Base-by-base conservation (phyloP, 2,888 invertebrate genomes). In the Oscheius sp. region DNA sequence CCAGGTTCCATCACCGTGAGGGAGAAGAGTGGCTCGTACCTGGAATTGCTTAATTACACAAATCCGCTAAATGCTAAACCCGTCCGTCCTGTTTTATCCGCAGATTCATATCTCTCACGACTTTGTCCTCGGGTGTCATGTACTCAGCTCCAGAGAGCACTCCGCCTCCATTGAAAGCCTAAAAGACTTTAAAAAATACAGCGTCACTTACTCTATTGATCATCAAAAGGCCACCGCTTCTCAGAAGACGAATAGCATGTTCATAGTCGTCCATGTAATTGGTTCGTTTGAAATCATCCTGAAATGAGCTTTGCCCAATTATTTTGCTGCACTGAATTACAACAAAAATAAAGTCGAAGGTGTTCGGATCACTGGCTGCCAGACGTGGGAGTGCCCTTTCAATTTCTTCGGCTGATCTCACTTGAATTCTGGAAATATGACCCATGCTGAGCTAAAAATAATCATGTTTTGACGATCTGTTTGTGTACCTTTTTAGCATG, bases 191-290 rank as follows among this genome's bases (percentile, higher is more conserved):
- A 37, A 72, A 2, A 37, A 37, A 70, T 4, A 11, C 13, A 11
- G 7, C 21, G 21, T 13, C 13, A 21, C 70, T 50, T 59, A 84
- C 85, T 76, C 90, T 90, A 77, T 90, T 90, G 57, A 90, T 80
- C 13, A 89, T 86, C 35, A 90, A 85, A 66, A 90, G 80, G 37
- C 90, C 90, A 13, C 90, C 89, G 68, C 84, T 79, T 50, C 89
- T 80, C 42, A 90, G 42, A 55, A 90, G 81, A 50, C 85, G 76
- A 37, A 90, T 79, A 66, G 88, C 86, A 57, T 84, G 78, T 75
- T 90, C 90, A 76, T 90, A 90, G 77, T 90, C 90, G 11, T 81
- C 82, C 70, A 83, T 73, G 77, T 90, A 90, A 71, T 87, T 87
- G 33, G 63, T 73, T 74, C 90, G 89, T 77, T 90, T 90, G 63